Base-by-base conservation (phyloP, 2,113 vertebrate species). In the Dolichotis patagonum region DNA sequence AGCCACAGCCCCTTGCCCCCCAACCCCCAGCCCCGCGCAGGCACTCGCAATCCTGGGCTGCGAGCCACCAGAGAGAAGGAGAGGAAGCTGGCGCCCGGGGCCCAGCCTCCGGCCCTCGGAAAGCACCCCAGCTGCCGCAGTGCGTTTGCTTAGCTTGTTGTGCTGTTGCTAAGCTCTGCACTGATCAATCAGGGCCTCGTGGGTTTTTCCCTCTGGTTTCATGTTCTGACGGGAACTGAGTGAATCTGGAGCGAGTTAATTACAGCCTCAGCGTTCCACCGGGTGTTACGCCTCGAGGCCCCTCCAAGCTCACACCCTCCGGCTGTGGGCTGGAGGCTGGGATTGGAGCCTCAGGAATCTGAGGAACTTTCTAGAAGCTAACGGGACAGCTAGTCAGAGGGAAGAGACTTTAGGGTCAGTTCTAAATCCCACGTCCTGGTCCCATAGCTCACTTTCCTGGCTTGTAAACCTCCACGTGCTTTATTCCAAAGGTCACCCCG, bases 131-230 rank as follows among this genome's bases (percentile, higher is more conserved):
- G 94, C 98, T 41, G 96, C 96, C 97, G 96, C 92, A 97, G 95
- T 54, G 92, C 58, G 97, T 96, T 71, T 77, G 32, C 84, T 90
- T 69, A 73, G 97, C 43, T 91, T 86, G 97, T 97, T 98, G 97
- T 97, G 98, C 97, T 35, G 98, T 98, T 98, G 98, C 98, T 98
- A 98, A 96, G 98, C 97, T 98, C 98, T 95, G 86, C 1, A 3
- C 93, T 94, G 98, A 94, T 95, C 97, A 80, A 60, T 82, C 93
- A 46, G 56, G 35, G 92, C 91, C 92, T 0, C 60, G 0, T 86
- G 87, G 96, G 46, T 75, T 93, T 95, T 58, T 46, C 71, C 91
- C 98, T 98, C 97, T 96, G 62, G 52, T 95, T 97, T 97, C 98
- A 90, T 97, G 98, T 96, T 16, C 98, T 98, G 98, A 98, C 98